phyloP scores from a whole-genome alignment of 2,797 vertebrate genomes.

The Cichlasoma orientale region DNA sequence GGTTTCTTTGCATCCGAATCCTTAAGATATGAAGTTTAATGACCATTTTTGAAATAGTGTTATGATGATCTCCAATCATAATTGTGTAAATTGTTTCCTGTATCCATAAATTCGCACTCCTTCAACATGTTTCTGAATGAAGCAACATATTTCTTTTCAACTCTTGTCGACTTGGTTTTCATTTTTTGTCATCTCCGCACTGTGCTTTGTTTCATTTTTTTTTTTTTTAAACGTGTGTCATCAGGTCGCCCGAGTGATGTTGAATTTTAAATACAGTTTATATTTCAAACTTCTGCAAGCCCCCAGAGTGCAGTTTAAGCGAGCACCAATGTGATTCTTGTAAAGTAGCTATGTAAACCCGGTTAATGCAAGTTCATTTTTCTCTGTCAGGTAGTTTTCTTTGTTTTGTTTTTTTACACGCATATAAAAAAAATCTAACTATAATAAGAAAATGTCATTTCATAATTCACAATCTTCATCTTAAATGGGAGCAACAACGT shows the following conservation, averaged over 20 bases:
- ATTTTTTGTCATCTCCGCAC: constrained; percentile 1
- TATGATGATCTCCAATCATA: constrained; percentile 30
- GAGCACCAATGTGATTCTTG: neutral
- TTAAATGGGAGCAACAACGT: neutral
- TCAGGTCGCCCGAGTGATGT: neutral
- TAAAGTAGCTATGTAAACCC: neutral
- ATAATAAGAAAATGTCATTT: no score
- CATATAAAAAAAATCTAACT: no score
- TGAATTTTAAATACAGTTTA: neutral
- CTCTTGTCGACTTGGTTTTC: constrained; percentile 21
- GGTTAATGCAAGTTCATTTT: neutral
- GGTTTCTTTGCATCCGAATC: constrained; percentile 19
- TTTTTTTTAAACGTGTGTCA: neutral
- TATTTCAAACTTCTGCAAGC: neutral
- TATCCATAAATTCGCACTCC: constrained; percentile 40
- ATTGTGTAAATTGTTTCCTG: constrained; percentile 45
- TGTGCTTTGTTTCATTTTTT: neutral
- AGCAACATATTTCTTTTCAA: constrained; percentile 52
- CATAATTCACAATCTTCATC: neutral
- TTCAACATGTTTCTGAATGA: constrained; percentile 55
- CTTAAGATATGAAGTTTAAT: constrained; percentile 16
- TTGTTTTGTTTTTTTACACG: no score
- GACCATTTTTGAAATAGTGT: constrained; percentile 27
- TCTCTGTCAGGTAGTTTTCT: neutral
- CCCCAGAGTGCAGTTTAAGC: neutral